A percentile compares a stretch with the other conserved stretches of the same genome.
Conservation (phyloP, 2,113 vertebrate species). For the Condylura cristata region DNA sequence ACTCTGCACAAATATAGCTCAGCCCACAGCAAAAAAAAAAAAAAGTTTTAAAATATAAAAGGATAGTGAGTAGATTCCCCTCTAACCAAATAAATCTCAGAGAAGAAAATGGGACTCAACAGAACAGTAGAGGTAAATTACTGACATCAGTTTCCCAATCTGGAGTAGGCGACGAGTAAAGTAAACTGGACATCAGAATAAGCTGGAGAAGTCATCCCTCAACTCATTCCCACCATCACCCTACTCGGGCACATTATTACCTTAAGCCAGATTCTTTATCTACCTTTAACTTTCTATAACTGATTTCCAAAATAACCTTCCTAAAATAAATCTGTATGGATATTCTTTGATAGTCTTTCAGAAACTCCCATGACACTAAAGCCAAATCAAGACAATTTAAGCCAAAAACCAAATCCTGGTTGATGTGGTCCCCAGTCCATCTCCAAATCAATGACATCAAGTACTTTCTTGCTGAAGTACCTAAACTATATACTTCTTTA, state of each 20-base stretch:
- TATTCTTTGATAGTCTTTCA: neutral
- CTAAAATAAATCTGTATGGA: neutral
- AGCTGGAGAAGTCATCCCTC: neutral
- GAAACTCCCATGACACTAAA: neutral
- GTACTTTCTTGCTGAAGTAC: conserved; percentile 25
- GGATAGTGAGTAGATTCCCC: neutral
- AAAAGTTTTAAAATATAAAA: neutral
- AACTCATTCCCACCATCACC: neutral
- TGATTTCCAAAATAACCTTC: neutral
- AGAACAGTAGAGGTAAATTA: neutral
- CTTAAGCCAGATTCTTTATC: neutral
- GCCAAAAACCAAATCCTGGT: neutral
- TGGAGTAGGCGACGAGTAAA: neutral
- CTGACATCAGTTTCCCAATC: neutral
- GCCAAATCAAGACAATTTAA: neutral
- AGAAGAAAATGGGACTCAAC: neutral
- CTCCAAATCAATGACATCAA: neutral
- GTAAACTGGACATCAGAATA: neutral
- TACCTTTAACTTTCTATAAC: conserved; percentile 1
- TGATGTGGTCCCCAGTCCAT: neutral
- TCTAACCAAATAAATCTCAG: conserved; percentile 22
- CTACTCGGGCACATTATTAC: neutral
- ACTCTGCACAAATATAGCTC: neutral
- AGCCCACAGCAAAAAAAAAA: neutral
- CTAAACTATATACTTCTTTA: neutral